These are phyloP conservation scores for Drosophila fuyamai DNA, from an alignment of 1,140 invertebrate species.

Conservation along the genomic window DNA sequence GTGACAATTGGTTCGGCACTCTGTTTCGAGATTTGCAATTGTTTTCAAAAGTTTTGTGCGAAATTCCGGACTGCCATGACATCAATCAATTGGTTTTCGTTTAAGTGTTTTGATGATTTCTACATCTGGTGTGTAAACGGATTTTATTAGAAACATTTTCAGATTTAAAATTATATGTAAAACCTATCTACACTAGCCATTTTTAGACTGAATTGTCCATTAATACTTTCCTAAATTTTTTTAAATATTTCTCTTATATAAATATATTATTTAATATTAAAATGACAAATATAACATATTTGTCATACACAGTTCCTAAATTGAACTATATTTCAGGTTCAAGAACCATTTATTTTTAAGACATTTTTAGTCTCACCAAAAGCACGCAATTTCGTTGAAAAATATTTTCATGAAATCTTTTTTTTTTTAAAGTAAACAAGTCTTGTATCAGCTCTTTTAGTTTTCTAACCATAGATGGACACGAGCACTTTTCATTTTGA, in stretches of 20 bases:
- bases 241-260: too few species aligned
- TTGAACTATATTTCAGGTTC: too few species aligned
- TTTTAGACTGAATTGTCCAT: too few species aligned
- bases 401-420: neutral
- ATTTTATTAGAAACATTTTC: neutral
- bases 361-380: neutral
- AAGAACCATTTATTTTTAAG: too few species aligned
- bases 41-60: slow-evolving; percentile 40
- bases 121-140: neutral
- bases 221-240: too few species aligned
- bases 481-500: neutral
- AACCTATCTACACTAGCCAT: too few species aligned
- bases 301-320: too few species aligned
- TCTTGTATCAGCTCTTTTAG: neutral
- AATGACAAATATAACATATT: too few species aligned
- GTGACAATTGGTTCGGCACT: slow-evolving; percentile 40
- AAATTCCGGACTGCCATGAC: neutral
- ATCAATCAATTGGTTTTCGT: slow-evolving; percentile 25
- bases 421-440: neutral
- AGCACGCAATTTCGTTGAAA: neutral
- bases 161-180: too few species aligned
- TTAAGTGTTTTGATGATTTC: slow-evolving; percentile 3
- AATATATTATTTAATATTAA: too few species aligned
- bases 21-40: slow-evolving; percentile 41
- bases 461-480: slow-evolving; percentile 5